Base-by-base conservation (phyloP, 2,113 vertebrate genomes). In the Alouatta palliata region DNA sequence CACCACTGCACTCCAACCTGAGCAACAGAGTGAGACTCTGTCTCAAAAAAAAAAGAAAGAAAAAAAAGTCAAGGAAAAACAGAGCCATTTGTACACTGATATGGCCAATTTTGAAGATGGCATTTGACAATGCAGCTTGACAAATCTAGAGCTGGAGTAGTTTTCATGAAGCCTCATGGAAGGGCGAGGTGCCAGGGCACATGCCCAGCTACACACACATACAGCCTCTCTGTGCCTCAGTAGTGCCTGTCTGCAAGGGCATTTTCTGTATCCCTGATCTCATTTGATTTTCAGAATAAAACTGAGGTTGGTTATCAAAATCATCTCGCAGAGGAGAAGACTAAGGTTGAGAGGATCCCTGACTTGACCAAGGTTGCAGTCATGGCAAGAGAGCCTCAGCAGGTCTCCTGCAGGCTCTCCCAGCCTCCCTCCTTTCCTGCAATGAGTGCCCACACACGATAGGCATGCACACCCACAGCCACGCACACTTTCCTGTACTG, bases 271-370 rank as follows among this genome's bases (percentile, higher is more conserved):
- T 30, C 32, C 40, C 75, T 21, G 27, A 95, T 87, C 40, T 84
- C 30, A 66, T 66, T 37, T 87, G 49, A 95, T 87, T 95, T 96
- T 71, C 56, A 77, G 73, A 83, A 76, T 80, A 52, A 95, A 92
- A 37, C 64, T 52, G 89, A 92, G 10, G 0, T 68, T 61, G 32
- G 8, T 76, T 56, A 81, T 16, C 45, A 45, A 89, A 83, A 54
- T 66, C 27, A 56, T 19, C 45, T 76, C 3, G 0, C 3, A 79
- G 25, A 87, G 68, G 71, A 94, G 5, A 52, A 68, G 49, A 76
- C 37, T 8, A 32, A 92, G 77, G 52, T 32, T 91, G 58, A 89
- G 90, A 91, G 43, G 79, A 71, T 21, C 30, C 54, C 49, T 76
- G 96, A 73, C 45, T 88, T 79, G n/a, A 49, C 66, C 14, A 21